Base-by-base conservation (phyloP, 2,113 vertebrate species). In the Chaenocephalus aceratus region DNA sequence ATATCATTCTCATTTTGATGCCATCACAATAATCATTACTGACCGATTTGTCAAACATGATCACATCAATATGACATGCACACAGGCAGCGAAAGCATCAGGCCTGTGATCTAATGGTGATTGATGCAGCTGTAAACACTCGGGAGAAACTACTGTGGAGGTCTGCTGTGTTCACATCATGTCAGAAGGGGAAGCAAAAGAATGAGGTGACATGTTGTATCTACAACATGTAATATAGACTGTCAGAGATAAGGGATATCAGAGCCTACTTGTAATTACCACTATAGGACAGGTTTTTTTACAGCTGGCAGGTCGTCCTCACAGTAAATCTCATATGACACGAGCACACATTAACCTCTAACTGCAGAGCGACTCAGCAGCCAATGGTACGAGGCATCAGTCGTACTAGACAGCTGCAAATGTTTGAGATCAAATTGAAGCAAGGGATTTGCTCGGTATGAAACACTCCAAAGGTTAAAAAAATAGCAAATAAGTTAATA, bases 301-400 rank as follows among this genome's bases (percentile, higher is more conserved):
- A 53, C 86, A 87, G 75, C 21, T 75, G 79, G 80, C 72, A 82
- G 77, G 62, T 82, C 79, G 59, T 83, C 59, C 63, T 78, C 68
- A 45, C 41, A 67, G 51, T 80, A 80, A 90, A 91, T 89, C 64
- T 23, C 41, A 86, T 79, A 54, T 78, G 86, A 82, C 81, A 18
- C 3, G 59, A 70, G 80, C 72, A 45, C 60, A 60, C 67, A 88
- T 89, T 91, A 88, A 90, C 86, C 84, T 84, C 70, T 26, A 63
- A 71, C 67, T 64, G 71, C 41, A 15, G 79, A 77, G 75, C 56
- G 16, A 63, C 79, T 64, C 59, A 46, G 67, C 79, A 69, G 68
- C 45, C 46, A 68, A 67, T 21, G 14, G 23, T 69, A 57, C 56
- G 60, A 71, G 79, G 54, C 23, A 34, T 41, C 56, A 75, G 65